phyloP scores from a whole-genome alignment of 2,797 vertebrate species.

The Hoplostethus atlanticus region DNA sequence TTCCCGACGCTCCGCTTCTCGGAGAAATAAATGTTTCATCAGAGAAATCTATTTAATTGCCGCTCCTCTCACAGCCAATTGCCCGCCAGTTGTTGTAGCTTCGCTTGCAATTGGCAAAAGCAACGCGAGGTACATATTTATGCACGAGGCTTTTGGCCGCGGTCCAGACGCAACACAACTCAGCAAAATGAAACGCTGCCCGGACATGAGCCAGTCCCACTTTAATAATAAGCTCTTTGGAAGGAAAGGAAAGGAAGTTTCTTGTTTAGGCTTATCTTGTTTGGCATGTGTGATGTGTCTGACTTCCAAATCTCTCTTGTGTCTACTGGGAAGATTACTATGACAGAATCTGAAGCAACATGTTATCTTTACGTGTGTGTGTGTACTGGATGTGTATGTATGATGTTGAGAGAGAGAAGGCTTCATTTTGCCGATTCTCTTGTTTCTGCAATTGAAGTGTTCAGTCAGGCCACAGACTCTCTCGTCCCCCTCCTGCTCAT shows the following conservation, averaged over 20 bases:
- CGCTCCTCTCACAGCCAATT: conserved; percentile 26
- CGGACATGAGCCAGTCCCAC: neutral
- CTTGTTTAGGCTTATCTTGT: no score
- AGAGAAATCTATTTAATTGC: conserved; percentile 64
- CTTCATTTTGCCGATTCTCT: conserved; percentile 62
- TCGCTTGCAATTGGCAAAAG: conserved; percentile 21
- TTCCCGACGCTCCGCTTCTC: conserved; percentile 47
- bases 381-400: conserved; percentile 1
- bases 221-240: neutral
- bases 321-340: no score
- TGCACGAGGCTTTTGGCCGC: conserved; percentile 20
- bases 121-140: conserved; percentile 20
- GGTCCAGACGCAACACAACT: conserved; percentile 29
- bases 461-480: conserved; percentile 63
- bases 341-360: no score
- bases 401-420: neutral
- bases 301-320: no score
- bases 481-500: conserved; percentile 41
- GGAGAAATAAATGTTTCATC: conserved; percentile 56
- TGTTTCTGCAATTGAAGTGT: conserved; percentile 65
- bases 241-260: neutral
- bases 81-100: conserved; percentile 51
- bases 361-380: no score
- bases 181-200: conserved; percentile 9
- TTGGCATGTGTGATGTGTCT: no score